Conservation (phyloP, 1,140 invertebrate species). For the Bursaphelenchus mucronatus region DNA sequence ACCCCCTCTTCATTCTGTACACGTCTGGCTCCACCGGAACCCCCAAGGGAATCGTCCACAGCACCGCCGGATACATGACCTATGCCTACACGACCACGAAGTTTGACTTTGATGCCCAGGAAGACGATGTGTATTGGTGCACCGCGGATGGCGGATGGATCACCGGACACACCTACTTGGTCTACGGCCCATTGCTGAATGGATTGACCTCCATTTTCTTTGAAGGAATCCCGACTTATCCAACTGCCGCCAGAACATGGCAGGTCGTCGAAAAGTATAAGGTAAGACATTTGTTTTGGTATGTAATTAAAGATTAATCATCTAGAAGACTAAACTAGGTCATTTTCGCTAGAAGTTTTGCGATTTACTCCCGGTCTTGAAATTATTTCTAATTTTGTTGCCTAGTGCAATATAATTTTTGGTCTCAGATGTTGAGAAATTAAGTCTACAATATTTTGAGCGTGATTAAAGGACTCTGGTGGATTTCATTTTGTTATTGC, state of each 20-base stretch:
- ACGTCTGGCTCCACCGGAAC: conserved; percentile 94
- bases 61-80: conserved; percentile 79
- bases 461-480: no score
- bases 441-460: not conserved
- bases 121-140: conserved; percentile 88
- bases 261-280: conserved; percentile 84
- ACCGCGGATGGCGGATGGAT: conserved; percentile 99
- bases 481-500: no score
- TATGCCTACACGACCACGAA: conserved; percentile 70
- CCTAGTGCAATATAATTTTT: conserved; percentile 9
- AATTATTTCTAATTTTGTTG: not conserved
- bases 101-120: conserved; percentile 89
- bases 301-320: not conserved
- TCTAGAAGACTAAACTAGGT: no score
- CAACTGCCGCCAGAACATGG: conserved; percentile 78
- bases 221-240: conserved; percentile 80
- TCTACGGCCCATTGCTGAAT: conserved; percentile 88
- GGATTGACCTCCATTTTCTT: conserved; percentile 90
- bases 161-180: conserved; percentile 81
- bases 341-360: not conserved
- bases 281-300: conserved; percentile 64
- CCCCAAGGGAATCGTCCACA: conserved; percentile 92
- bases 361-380: not conserved
- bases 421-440: not conserved
- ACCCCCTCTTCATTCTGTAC: conserved; percentile 93